A percentile compares a stretch with the other conserved stretches of the same genome.
phyloP scores from a whole-genome alignment of 2,113 vertebrate species.

The Pogonocichla stellata region DNA sequence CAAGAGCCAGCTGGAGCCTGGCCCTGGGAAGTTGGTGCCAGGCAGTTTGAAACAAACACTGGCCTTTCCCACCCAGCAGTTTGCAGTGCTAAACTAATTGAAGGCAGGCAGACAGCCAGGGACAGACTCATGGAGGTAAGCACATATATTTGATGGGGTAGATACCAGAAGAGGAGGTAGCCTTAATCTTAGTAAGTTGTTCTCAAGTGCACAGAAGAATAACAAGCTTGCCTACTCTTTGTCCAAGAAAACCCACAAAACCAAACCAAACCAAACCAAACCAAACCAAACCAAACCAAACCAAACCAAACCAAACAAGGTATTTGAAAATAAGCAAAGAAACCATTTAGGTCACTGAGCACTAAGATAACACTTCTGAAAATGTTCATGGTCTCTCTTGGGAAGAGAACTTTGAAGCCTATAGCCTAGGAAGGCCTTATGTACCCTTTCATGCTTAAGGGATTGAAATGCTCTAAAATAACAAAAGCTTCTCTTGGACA shows the following conservation, averaged over 20 bases:
- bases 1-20: constrained; percentile 20
- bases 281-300: no score
- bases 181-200: not conserved
- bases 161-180: not conserved
- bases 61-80: not conserved
- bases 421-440: not conserved
- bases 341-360: not conserved
- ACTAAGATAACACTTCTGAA: not conserved
- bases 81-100: not conserved
- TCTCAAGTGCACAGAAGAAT: not conserved
- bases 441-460: not conserved
- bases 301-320: not conserved
- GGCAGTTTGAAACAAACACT: not conserved
- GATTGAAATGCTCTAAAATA: not conserved
- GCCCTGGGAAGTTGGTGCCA: not conserved
- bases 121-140: not conserved
- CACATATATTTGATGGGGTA: not conserved
- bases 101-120: not conserved
- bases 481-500: not conserved
- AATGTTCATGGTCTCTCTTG: not conserved
- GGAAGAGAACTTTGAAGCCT: not conserved
- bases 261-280: not conserved
- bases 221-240: not conserved
- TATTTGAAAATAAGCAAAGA: not conserved
- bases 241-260: not conserved